A percentile compares a stretch with the other conserved stretches of the same genome.
phyloP scores from a whole-genome alignment of 2,113 vertebrate genomes.

The Platichthys flesus region DNA sequence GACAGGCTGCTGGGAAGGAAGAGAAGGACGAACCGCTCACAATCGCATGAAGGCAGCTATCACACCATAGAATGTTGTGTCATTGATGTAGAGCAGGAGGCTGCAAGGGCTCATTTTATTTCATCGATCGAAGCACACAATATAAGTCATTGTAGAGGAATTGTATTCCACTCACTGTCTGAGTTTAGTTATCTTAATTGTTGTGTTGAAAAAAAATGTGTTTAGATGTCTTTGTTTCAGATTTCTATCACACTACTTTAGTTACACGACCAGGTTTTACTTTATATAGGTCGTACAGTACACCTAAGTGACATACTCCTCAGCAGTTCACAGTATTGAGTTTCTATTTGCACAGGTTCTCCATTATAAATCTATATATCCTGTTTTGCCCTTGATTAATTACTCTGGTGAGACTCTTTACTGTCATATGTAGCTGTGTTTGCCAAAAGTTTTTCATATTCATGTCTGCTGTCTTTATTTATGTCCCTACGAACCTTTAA shows the following conservation, averaged over 20 bases:
- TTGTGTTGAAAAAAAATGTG: conserved; percentile 2
- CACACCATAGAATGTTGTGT: conserved; percentile 3
- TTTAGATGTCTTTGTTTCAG: neutral
- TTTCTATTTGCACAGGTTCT: conserved; percentile 26
- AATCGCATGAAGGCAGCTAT: conserved; percentile 26
- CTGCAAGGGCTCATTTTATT: conserved; percentile 15
- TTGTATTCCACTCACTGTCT: neutral
- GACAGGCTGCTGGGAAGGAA: conserved; percentile 14
- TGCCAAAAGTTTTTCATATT: conserved; percentile 27
- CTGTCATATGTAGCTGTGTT: conserved; percentile 13
- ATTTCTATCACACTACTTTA: conserved; percentile 1
- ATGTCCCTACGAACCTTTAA: conserved; percentile 10
- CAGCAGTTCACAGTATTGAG: neutral
- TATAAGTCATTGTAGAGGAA: conserved; percentile 12
- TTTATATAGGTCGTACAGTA: neutral
- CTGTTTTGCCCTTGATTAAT: neutral
- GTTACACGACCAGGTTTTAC: neutral
- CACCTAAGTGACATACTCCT: neutral
- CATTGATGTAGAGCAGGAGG: conserved; percentile 11
- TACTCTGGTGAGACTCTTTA: neutral
- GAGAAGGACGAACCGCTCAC: conserved; percentile 25
- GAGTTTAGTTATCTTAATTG: neutral
- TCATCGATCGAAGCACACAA: conserved; percentile 30
- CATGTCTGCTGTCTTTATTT: conserved; percentile 9
- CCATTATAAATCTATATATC: neutral